Percentiles rank a stretch among this genome's conserved stretches.
Evolutionary conservation across 2,113 vertebrate genomes (phyloP).

Genomic region (Hepsetus odoe): DNA sequence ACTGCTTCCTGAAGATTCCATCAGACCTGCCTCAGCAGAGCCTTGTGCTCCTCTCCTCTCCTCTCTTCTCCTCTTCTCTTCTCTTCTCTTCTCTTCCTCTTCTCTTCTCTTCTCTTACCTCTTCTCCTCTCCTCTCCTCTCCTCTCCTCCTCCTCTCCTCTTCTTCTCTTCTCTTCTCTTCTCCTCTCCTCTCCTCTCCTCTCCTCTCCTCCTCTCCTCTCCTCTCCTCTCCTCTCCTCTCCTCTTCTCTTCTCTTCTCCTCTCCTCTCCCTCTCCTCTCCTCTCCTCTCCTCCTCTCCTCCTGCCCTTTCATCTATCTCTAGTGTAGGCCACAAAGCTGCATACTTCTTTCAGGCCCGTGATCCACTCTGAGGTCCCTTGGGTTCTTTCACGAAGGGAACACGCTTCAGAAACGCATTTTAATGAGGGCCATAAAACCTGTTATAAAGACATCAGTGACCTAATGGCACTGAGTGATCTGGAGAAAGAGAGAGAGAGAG

Average conservation of each 20-base stretch:
- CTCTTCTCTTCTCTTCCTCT: not conserved
- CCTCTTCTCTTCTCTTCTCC: not conserved
- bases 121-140: not conserved
- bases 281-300: not conserved
- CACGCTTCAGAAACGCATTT: not conserved
- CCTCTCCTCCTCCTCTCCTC: not conserved
- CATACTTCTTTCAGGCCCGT: not conserved
- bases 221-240: not conserved
- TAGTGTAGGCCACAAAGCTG: too few species aligned
- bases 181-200: not conserved
- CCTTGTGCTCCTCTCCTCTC: not conserved
- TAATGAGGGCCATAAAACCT: conserved; percentile 6
- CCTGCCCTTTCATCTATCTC: not conserved
- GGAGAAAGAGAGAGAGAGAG: not conserved
- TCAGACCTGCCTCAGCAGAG: too few species aligned
- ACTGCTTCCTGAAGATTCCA: not conserved
- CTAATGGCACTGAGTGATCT: not conserved
- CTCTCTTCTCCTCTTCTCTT: not conserved
- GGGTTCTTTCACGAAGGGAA: not conserved
- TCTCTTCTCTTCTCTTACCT: not conserved
- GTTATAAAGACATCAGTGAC: not conserved
- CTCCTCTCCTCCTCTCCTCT: not conserved
- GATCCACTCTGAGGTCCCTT: not conserved
- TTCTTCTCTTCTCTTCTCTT: not conserved
- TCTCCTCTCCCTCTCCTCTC: not conserved